These are phyloP conservation scores for Thermophis baileyi DNA, from an alignment of 2,113 vertebrate species.

Conservation along the genomic window DNA sequence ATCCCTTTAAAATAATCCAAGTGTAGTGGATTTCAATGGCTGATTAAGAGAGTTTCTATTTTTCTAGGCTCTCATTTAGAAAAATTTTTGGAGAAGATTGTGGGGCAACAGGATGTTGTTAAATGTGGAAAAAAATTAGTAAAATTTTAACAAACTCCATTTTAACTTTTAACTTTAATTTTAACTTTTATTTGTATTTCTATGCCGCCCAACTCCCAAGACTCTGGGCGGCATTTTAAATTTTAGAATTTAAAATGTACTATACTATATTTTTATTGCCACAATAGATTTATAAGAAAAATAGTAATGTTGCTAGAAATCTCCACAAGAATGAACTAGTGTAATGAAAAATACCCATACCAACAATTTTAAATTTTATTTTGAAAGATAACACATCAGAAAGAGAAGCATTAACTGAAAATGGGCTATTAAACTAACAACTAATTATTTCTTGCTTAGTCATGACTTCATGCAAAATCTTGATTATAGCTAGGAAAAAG, in stretches of 20 bases:
- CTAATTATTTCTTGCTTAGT: conserved; percentile 52
- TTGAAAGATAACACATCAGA: conserved; percentile 24
- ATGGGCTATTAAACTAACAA: conserved; percentile 52
- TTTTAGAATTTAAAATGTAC: not conserved
- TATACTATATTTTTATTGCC: not conserved
- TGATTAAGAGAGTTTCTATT: conserved; percentile 11
- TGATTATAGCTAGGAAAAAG: conserved; percentile 41
- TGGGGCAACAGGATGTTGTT: not conserved
- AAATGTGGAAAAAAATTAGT: not conserved
- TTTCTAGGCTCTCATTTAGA: not conserved
- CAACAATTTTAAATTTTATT: conserved; percentile 33
- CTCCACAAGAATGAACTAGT: conserved; percentile 32
- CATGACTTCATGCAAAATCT: not conserved
- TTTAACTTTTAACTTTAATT: too few relatives aligned
- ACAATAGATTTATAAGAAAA: not conserved
- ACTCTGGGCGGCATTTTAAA: too few relatives aligned
- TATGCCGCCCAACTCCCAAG: too few relatives aligned
- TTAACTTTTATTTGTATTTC: too few relatives aligned
- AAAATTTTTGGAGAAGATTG: not conserved
- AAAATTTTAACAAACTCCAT: not conserved
- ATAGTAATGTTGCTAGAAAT: conserved; percentile 19
- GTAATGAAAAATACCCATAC: conserved; percentile 29
- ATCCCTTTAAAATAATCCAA: not conserved
- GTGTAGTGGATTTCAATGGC: not conserved
- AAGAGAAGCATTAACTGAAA: conserved; percentile 34